A percentile compares a stretch with the other conserved stretches of the same genome.
Evolutionary conservation across 2,888 invertebrate genomes (phyloP).

Genomic region (Mythimna pallens): DNA sequence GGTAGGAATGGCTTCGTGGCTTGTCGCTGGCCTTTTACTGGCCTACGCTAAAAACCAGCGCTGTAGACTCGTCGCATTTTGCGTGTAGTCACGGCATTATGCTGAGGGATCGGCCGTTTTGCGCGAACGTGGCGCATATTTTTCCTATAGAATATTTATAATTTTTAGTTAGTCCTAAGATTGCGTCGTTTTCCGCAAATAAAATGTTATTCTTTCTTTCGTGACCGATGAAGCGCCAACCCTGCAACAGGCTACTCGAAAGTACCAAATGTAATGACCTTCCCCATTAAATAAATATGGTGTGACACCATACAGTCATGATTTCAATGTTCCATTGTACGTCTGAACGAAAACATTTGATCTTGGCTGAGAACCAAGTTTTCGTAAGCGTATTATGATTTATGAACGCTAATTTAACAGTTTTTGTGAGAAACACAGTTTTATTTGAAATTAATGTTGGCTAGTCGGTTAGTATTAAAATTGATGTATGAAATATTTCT

Average conservation of each 20-base stretch:
- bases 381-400: constrained; percentile 59
- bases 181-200: too few species aligned
- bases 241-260: constrained; percentile 39
- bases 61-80: too few species aligned
- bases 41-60: too few species aligned
- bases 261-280: constrained; percentile 61
- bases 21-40: too few species aligned
- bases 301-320: constrained; percentile 65
- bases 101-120: too few species aligned
- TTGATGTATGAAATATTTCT: constrained; percentile 38
- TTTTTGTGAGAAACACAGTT: constrained; percentile 50
- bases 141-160: too few species aligned
- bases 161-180: too few species aligned
- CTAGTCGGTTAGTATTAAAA: constrained; percentile 41
- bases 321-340: constrained; percentile 64
- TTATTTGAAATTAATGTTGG: constrained; percentile 46
- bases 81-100: too few species aligned
- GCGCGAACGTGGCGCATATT: too few species aligned
- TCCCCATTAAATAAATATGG: constrained; percentile 65
- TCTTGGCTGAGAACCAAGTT: constrained; percentile 63
- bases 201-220: too few species aligned
- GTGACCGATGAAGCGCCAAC: constrained; percentile 28
- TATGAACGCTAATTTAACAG: constrained; percentile 54
- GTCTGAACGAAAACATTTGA: constrained; percentile 57
- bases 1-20: not conserved